phyloP scores from a whole-genome alignment of 2,888 invertebrate genomes.

The Oxyteleia sp. region DNA sequence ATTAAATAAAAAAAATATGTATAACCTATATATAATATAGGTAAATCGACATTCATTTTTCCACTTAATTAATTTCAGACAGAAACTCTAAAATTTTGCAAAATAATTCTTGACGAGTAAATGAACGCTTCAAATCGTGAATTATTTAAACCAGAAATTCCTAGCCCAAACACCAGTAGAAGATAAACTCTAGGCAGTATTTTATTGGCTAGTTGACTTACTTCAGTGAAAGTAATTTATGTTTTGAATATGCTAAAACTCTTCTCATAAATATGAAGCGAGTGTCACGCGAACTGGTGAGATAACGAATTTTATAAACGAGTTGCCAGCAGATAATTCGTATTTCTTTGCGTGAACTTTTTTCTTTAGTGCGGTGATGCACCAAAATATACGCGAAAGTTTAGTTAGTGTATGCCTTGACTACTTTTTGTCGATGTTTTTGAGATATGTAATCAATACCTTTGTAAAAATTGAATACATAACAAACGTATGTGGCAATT shows the following conservation, averaged over 20 bases:
- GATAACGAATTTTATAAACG: conserved; percentile 84
- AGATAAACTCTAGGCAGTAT: conserved; percentile 83
- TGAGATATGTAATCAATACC: too few relatives aligned
- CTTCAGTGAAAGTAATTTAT: conserved; percentile 83
- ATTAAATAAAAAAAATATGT: too few relatives aligned
- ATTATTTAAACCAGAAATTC: conserved; percentile 75
- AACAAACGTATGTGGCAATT: too few relatives aligned
- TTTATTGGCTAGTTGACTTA: conserved; percentile 85
- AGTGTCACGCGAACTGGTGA: conserved; percentile 75
- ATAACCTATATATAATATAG: too few relatives aligned
- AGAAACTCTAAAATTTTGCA: too few relatives aligned
- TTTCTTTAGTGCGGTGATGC: conserved; percentile 8
- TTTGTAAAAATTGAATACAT: too few relatives aligned
- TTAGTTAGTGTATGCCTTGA: too few relatives aligned
- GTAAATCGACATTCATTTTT: too few relatives aligned
- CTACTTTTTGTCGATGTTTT: too few relatives aligned
- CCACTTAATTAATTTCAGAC: too few relatives aligned
- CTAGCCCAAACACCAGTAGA: conserved; percentile 33
- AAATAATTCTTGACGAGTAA: too few relatives aligned
- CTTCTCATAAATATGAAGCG: conserved; percentile 85
- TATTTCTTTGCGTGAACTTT: conserved; percentile 22
- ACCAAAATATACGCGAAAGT: neutral
- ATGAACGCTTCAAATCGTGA: conserved; percentile 76
- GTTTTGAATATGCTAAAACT: conserved; percentile 85
- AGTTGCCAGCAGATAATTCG: conserved; percentile 55